Evolutionary conservation across 2,113 vertebrate genomes (phyloP), one percentile per base, ranked within the genome.

Genomic region (Heterotis niloticus): DNA sequence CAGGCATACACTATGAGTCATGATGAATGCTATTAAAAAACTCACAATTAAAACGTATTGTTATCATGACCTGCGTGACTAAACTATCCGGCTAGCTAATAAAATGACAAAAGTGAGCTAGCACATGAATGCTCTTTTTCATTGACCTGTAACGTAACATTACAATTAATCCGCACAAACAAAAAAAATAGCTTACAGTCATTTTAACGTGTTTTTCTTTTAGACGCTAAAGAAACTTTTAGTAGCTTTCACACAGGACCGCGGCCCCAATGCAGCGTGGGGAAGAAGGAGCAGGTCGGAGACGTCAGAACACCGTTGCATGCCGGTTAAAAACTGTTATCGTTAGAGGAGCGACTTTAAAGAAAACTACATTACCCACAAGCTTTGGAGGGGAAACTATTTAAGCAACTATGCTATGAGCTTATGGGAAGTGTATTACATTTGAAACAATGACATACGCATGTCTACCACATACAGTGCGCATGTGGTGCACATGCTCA

Each of bases 361-460:
- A 24, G 23, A 66, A 75, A 75, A 75, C 26, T 64, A 64, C 74
- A 75, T 62, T n/a, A 34, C 28, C 57, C 74, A 75, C 56, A 34
- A 20, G 0, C 2, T 7, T 4, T 44, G 7, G 2, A 2, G 7
- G 34, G 34, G 34, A 44, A 44, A 44, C 2, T 44, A 44, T 44
- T 44, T 44, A 2, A 44, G 34, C 64, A 78, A 65, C 71, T 0
- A 3, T 28, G 86, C 0, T 18, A 44, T n/a, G n/a, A 44, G 34
- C 34, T 83, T 73, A 65, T 90, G 91, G 90, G 88, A 87, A 84
- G 80, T 64, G 86, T 56, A 87, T 89, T 91, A 72, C 29, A 44
- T 26, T 75, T 64, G 13, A 29, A 69, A 34, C 26, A 16, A 14
- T 14, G 13, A 64, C 26, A 64, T 16, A 23, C 34, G 1, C 20